Base-by-base conservation (phyloP, 1,140 invertebrate genomes). In the Pseudomyrmex gracilis region DNA sequence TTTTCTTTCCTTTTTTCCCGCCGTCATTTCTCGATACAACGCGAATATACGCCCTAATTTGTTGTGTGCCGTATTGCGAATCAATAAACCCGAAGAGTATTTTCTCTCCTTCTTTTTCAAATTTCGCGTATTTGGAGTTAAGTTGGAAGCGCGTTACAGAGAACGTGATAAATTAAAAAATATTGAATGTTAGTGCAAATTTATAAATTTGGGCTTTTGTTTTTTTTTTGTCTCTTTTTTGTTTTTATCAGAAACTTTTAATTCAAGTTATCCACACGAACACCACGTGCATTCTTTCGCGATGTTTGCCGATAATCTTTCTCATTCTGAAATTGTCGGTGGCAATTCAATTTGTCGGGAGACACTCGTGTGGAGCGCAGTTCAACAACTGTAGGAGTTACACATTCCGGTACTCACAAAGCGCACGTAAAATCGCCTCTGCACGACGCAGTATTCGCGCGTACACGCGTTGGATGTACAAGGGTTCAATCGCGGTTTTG, bases 401-500 rank as follows among this genome's bases (percentile, higher is more conserved):
- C 53, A 10, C 45, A 47, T 71, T 51, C 43, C 53, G 73, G 1
- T 43, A n/a, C 43, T 80, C 53, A 80, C 53, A 80, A 71, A 70
- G 76, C 66, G 53, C 53, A 80, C 20, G 76, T 80, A 71, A 80
- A 80, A 80, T 80, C 76, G 53, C 43, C 76, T 80, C 53, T 68
- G 17, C 10, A 68, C 47, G 49, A 70, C 57, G 78, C 24, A 24
- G 49, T 57, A 55, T 53, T 8, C 55, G 85, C 34, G 34, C 34
- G 34, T 34, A 34, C 34, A 34, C 87, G 85, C 71, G 70, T 49
- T 82, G 71, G 57, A 82, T 74, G 82, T 87, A 87, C 85, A 88
- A 88, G 87, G 84, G 86, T 88, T 89, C 87, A 83, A 83, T 89
- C 87, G 87, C 87, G 87, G 87, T 89, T 89, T 89, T 77, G 73